These are phyloP conservation scores for Murina feae DNA, from an alignment of 2,113 vertebrate genomes.

Conservation along the genomic window DNA sequence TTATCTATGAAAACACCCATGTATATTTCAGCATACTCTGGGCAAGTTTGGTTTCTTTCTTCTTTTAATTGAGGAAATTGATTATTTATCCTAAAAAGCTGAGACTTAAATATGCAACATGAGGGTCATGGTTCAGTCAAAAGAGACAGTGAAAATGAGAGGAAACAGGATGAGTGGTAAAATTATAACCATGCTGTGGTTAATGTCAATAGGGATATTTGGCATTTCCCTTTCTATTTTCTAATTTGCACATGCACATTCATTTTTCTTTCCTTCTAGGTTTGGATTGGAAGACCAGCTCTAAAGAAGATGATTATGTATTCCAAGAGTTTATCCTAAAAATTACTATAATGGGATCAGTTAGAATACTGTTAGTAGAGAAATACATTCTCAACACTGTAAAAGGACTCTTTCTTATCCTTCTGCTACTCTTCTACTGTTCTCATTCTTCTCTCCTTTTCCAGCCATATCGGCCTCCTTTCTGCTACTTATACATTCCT, in stretches of 20 bases:
- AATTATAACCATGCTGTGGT: not conserved
- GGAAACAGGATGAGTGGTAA: not conserved
- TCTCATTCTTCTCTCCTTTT: not conserved
- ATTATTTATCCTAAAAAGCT: not conserved
- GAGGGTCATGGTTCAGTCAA: not conserved
- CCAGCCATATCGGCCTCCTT: not conserved
- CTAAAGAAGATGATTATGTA: not conserved
- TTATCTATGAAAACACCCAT: not conserved
- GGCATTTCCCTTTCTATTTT: not conserved
- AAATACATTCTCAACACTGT: not conserved
- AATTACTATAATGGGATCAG: not conserved
- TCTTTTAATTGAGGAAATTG: not conserved
- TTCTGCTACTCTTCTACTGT: too few species aligned
- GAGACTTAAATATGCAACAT: not conserved
- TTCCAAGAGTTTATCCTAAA: not conserved
- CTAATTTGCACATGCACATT: not conserved
- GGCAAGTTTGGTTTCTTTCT: not conserved
- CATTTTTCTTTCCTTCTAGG: not conserved
- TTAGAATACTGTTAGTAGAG: not conserved
- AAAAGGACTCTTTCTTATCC: rapidly evolving
- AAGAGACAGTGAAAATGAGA: not conserved
- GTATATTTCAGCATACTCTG: not conserved
- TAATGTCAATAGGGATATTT: not conserved
- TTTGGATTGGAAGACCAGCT: not conserved
- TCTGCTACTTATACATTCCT: not conserved